Conservation (phyloP, 2,888 invertebrate genomes). For the Caenorhabditis virilis region DNA sequence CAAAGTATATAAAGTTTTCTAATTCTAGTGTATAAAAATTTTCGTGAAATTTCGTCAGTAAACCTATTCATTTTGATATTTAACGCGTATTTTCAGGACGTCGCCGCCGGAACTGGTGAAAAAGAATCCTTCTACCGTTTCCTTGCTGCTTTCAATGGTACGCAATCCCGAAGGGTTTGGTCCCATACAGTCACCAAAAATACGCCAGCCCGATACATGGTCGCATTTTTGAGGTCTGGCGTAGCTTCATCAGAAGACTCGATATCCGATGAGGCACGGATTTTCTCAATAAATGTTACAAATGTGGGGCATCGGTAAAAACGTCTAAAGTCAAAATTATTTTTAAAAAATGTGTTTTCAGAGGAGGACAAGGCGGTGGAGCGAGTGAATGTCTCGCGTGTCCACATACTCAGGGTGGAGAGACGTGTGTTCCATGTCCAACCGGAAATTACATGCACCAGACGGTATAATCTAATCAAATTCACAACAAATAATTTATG, state of each 20-base stretch:
- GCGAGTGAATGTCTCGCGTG: slow-evolving; percentile 72
- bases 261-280: slow-evolving; percentile 71
- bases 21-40: too few species aligned
- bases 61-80: too few species aligned
- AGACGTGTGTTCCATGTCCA: slow-evolving; percentile 73
- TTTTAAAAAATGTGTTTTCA: background rate
- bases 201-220: slow-evolving; percentile 53
- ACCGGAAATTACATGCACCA: slow-evolving; percentile 72
- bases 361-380: slow-evolving; percentile 70
- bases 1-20: too few species aligned
- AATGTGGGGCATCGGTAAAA: slow-evolving; percentile 69
- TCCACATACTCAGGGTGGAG: slow-evolving; percentile 61
- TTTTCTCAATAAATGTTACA: slow-evolving; percentile 73
- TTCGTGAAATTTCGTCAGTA: too few species aligned
- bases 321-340: slow-evolving; percentile 1
- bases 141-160: slow-evolving; percentile 62
- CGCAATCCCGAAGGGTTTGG: slow-evolving; percentile 50
- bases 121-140: slow-evolving; percentile 51
- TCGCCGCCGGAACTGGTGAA: slow-evolving; percentile 14
- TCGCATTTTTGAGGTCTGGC: slow-evolving; percentile 63
- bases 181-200: slow-evolving; percentile 51
- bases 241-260: slow-evolving; percentile 52
- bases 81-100: too few species aligned
- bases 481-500: too few species aligned
- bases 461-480: too few species aligned